phyloP scores from a whole-genome alignment of 2,888 invertebrate genomes.

The Netelia melanura region DNA sequence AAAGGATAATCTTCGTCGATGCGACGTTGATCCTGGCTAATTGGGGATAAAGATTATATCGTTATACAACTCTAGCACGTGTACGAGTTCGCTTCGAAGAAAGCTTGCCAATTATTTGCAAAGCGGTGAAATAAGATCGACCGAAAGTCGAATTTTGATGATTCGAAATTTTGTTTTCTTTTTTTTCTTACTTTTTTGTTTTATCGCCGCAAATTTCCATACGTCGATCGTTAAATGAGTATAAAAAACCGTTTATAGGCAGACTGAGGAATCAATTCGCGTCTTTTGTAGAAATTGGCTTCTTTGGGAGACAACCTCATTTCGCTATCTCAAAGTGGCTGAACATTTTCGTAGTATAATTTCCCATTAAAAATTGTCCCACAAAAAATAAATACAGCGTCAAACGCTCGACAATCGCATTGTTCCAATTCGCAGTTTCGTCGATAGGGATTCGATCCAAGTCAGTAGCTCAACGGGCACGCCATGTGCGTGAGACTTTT shows the following conservation, averaged over 20 bases:
- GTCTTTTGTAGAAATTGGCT: background rate
- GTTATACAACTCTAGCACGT: too few species aligned
- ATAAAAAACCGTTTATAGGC: background rate
- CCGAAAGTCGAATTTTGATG: too few species aligned
- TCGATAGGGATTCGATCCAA: background rate
- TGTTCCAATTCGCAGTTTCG: background rate
- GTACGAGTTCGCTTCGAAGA: too few species aligned
- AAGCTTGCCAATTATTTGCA: too few species aligned
- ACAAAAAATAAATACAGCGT: background rate
- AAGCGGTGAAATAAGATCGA: too few species aligned
- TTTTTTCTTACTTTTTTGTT: background rate
- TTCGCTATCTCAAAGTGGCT: background rate
- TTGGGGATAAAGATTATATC: background rate
- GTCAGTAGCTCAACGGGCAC: background rate
- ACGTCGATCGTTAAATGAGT: background rate
- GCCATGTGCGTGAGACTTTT: background rate
- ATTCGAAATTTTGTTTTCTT: too few species aligned
- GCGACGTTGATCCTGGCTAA: background rate
- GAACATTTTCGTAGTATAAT: background rate
- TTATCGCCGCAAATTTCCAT: background rate
- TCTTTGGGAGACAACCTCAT: background rate
- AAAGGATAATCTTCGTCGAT: background rate
- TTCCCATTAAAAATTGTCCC: background rate
- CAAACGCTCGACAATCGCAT: background rate
- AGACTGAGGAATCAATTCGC: background rate